phyloP scores from a whole-genome alignment of 2,888 invertebrate species.

The Lithophane socia region DNA sequence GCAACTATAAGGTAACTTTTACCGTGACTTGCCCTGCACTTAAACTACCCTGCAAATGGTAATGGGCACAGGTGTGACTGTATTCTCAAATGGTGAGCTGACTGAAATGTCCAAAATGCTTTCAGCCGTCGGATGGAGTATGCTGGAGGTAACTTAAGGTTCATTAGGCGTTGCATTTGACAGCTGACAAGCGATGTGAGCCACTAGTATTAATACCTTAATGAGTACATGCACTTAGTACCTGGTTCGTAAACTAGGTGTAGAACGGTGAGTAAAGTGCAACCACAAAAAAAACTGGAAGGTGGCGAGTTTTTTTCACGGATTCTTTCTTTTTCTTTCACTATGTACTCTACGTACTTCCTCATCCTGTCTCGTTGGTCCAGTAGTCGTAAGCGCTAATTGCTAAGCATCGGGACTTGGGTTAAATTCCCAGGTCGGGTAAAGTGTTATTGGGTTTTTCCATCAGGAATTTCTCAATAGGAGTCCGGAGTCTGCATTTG shows the following conservation, averaged over 20 bases:
- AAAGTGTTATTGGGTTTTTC: no score
- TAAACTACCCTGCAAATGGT: background rate
- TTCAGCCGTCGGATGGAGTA: conserved; percentile 4
- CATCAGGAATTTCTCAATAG: no score
- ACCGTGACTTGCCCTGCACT: background rate
- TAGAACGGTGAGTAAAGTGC: background rate
- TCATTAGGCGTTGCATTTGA: conserved; percentile 23
- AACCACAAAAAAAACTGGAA: background rate
- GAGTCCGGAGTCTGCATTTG: no score
- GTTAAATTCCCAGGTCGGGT: no score
- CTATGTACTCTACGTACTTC: background rate
- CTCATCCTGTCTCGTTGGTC: background rate
- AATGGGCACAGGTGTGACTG: background rate
- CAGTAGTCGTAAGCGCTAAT: no score
- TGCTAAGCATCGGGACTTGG: no score
- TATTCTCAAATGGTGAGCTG: background rate
- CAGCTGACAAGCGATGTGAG: conserved; percentile 3
- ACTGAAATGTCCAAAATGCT: background rate
- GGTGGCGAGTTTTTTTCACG: background rate
- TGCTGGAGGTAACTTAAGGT: background rate
- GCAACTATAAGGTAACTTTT: background rate
- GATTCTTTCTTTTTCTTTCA: background rate
- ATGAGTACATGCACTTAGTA: conserved; percentile 36
- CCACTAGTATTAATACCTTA: conserved; percentile 7
- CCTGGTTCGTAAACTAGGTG: background rate